Conservation (phyloP, 1,140 invertebrate species). For the Drosophila guanche region DNA sequence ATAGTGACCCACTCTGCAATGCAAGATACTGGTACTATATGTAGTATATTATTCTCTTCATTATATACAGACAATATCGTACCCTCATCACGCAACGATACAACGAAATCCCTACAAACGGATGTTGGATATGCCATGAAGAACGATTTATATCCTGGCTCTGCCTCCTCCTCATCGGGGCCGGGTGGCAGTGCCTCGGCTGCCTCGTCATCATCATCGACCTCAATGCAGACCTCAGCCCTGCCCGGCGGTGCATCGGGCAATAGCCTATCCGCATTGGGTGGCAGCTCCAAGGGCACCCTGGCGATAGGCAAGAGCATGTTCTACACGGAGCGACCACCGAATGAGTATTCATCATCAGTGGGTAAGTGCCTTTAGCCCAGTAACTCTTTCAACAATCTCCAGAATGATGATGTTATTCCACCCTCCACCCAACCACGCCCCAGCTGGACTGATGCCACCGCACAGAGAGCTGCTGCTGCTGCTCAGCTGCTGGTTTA, state of each 20-base stretch:
- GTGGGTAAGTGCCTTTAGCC: constrained; percentile 52
- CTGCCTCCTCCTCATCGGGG: constrained; percentile 58
- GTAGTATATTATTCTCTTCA: background rate
- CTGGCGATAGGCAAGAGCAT: constrained; percentile 83
- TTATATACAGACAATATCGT: constrained; percentile 73
- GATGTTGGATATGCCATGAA: constrained; percentile 76
- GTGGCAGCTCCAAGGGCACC: constrained; percentile 70
- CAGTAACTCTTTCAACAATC: background rate
- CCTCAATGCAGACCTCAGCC: constrained; percentile 69
- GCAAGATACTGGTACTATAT: constrained; percentile 1
- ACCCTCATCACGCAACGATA: constrained; percentile 77
- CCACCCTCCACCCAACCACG: background rate
- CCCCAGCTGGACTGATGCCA: constrained; percentile 37
- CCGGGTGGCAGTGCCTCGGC: constrained; percentile 47
- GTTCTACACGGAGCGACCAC: constrained; percentile 83
- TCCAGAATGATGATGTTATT: constrained; percentile 20
- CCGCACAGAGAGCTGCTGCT: constrained; percentile 10
- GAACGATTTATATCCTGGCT: constrained; percentile 71
- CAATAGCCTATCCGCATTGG: constrained; percentile 69
- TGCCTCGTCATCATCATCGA: constrained; percentile 65
- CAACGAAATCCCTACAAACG: constrained; percentile 77
- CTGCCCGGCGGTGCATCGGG: constrained; percentile 55
- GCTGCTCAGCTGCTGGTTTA: constrained; percentile 27
- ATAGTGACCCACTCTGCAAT: constrained; percentile 33
- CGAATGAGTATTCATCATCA: constrained; percentile 74